phyloP scores from a whole-genome alignment of 2,888 invertebrate species.

The Drosophila subquinaria region DNA sequence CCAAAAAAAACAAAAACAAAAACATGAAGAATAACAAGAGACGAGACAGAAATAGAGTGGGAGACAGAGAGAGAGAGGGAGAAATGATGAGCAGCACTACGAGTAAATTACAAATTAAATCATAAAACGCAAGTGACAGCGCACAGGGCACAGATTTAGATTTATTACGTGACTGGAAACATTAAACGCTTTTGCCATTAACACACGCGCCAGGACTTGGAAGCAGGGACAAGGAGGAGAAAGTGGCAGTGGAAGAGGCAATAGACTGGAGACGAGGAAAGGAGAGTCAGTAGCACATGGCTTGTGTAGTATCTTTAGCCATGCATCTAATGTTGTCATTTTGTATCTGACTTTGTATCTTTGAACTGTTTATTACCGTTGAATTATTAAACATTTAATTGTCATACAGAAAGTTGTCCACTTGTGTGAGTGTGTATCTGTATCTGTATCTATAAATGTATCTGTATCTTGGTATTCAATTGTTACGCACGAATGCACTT shows the following conservation, averaged over 20 bases:
- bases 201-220: slow-evolving; percentile 65
- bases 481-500: slow-evolving; percentile 23
- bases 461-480: slow-evolving; percentile 1
- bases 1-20: slow-evolving; percentile 45
- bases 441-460: neutral
- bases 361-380: slow-evolving; percentile 32
- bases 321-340: slow-evolving; percentile 29
- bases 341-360: slow-evolving; percentile 18
- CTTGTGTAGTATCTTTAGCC: slow-evolving; percentile 25
- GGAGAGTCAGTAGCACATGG: slow-evolving; percentile 27
- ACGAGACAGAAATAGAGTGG: slow-evolving; percentile 10
- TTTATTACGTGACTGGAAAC: slow-evolving; percentile 80
- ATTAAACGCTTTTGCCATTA: slow-evolving; percentile 79
- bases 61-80: neutral
- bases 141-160: slow-evolving; percentile 80
- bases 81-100: slow-evolving; percentile 43
- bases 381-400: slow-evolving; percentile 53
- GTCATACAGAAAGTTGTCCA: slow-evolving; percentile 28
- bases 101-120: slow-evolving; percentile 81
- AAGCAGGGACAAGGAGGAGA: neutral
- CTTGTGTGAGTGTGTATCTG: neutral
- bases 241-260: neutral
- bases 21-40: slow-evolving; percentile 30
- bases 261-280: neutral
- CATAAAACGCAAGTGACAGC: slow-evolving; percentile 81